These are phyloP conservation scores for Pogonomyrmex barbatus DNA, from an alignment of 1,140 invertebrate genomes.

Conservation along the genomic window DNA sequence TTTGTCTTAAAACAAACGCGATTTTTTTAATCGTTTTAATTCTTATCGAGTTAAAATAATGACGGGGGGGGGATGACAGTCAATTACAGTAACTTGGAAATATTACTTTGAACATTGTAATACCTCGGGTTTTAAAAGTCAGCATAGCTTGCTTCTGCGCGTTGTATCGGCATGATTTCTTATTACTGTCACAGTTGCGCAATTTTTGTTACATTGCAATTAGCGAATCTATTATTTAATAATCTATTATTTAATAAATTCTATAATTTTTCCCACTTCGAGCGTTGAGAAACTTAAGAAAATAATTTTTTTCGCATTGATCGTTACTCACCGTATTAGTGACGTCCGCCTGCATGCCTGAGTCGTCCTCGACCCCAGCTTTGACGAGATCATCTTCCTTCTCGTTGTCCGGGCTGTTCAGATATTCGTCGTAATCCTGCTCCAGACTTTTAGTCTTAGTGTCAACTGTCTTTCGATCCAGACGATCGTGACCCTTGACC, in stretches of 20 bases:
- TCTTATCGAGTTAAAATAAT: background rate
- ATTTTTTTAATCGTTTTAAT: conserved; percentile 33
- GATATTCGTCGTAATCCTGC: conserved; percentile 80
- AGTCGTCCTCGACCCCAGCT: conserved; percentile 63
- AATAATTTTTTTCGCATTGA: background rate
- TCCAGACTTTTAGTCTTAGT: conserved; percentile 78
- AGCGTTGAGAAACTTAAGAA: background rate
- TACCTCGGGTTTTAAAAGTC: background rate
- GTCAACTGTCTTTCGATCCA: conserved; percentile 33
- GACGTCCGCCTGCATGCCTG: conserved; percentile 78
- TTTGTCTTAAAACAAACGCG: background rate
- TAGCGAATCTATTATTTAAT: background rate
- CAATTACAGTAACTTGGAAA: background rate
- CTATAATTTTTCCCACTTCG: background rate
- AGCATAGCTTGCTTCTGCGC: background rate
- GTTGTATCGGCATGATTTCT: background rate
- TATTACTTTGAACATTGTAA: background rate
- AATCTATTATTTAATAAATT: background rate
- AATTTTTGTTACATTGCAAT: background rate
- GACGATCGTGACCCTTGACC: conserved; percentile 20
- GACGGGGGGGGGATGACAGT: background rate
- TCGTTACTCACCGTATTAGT: conserved; percentile 76
- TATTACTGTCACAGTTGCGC: background rate
- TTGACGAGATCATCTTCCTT: conserved; percentile 76
- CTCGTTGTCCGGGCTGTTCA: conserved; percentile 75